Conservation (phyloP, 1,140 invertebrate genomes). For the Drosophila oshimai region DNA sequence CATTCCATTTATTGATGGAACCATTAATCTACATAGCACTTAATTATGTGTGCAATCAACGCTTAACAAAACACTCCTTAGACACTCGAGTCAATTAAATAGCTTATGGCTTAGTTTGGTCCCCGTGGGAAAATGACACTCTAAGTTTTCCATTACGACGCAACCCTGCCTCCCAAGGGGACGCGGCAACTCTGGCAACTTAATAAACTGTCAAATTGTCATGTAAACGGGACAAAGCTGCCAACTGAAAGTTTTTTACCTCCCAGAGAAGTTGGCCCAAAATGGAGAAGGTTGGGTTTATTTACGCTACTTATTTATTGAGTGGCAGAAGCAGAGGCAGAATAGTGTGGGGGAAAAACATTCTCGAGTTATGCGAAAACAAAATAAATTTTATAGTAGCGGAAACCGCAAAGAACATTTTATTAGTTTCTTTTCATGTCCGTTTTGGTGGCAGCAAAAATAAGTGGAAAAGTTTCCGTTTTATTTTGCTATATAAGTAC, state of each 20-base stretch:
- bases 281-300: constrained; percentile 44
- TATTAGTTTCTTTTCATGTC: constrained; percentile 22
- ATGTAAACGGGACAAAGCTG: constrained; percentile 57
- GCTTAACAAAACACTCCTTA: neutral
- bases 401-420: constrained; percentile 49
- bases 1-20: neutral
- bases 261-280: constrained; percentile 3
- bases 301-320: constrained; percentile 74
- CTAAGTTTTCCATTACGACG: constrained; percentile 15
- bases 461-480: constrained; percentile 74
- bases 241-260: constrained; percentile 56
- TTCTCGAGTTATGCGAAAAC: constrained; percentile 68
- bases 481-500: constrained; percentile 48
- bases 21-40: neutral
- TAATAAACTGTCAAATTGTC: constrained; percentile 70
- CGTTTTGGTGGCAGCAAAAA: constrained; percentile 42
- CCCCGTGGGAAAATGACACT: neutral
- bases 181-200: constrained; percentile 5
- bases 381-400: constrained; percentile 72
- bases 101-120: neutral
- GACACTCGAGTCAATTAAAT: constrained; percentile 14
- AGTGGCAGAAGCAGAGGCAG: constrained; percentile 28
- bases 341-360: constrained; percentile 32
- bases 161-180: neutral
- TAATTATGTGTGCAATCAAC: constrained; percentile 5